Evolutionary conservation across 2,797 vertebrate species (phyloP), one percentile per base, ranked within the genome.

Genomic region (Anisognathus igniventris): DNA sequence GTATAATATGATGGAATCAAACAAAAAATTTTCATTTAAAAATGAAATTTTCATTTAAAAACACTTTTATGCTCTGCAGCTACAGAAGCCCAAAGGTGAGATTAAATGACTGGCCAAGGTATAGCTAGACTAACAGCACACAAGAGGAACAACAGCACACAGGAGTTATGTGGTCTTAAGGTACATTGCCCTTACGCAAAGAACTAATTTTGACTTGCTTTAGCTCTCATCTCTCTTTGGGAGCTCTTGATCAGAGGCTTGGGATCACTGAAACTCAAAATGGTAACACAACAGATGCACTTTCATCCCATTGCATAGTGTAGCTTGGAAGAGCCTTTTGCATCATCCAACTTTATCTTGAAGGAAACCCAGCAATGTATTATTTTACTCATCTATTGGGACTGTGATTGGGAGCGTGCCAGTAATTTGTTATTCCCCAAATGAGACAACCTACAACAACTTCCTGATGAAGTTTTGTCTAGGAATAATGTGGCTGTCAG

Each of bases 131-230:
- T 24, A 78, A 42, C 6, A 37, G n/a, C 1, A 10, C 35, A 57
- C 17, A 47, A 60, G 84, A 58, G 10, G 10, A 91, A 70, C 53
- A 75, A 2, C 23, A 65, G 64, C 31, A 21, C 5, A 5, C 3
- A 13, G 28, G 14, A 76, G 19, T 47, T 70, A 47, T 0, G 0
- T 5, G 44, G 19, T 19, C 21, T 56, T 40, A 72, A 68, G 22
- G 18, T 51, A 64, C 2, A 3, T 0, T 18, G 17, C 27, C 42
- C 30, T 56, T 48, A 20, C 1, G 7, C 18, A 57, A 56, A 48
- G 21, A 57, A 42, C 60, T 81, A 28, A 54, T 25, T 72, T 79
- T 28, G 13, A 48, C 42, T 72, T 70, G 54, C 18, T 56, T 79
- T 51, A 66, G 23, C 30, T 84, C 54, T 74, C 16, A 27, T 66